A percentile compares a stretch with the other conserved stretches of the same genome.
phyloP scores from a whole-genome alignment of 2,113 vertebrate species.

The Xenopus laevis region DNA sequence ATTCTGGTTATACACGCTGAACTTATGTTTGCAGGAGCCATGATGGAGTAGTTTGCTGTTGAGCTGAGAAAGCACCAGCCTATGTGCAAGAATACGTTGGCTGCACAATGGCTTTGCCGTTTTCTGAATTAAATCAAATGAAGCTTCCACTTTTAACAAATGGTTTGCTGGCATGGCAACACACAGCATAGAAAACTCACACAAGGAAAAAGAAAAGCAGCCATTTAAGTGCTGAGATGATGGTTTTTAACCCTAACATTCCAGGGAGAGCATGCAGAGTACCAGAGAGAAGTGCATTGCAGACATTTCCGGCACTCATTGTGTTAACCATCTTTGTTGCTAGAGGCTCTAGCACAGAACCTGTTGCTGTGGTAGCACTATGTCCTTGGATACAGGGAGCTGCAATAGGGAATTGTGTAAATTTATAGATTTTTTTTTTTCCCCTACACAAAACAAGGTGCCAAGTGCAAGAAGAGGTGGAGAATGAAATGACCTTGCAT shows the following conservation, averaged over 20 bases:
- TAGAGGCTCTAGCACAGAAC: conserved; percentile 45
- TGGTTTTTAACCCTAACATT: conserved; percentile 7
- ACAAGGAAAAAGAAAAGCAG: conserved; percentile 22
- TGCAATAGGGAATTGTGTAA: conserved; percentile 21
- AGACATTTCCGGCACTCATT: background rate
- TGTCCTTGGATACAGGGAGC: conserved; percentile 49
- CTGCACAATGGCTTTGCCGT: conserved; percentile 23
- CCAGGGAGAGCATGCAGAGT: background rate
- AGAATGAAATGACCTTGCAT: conserved; percentile 14
- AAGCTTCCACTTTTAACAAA: conserved; percentile 36
- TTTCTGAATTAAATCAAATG: conserved; percentile 41
- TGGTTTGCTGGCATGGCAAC: conserved; percentile 43
- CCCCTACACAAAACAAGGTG: conserved; percentile 27
- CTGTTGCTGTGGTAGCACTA: conserved; percentile 43
- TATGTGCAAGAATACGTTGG: background rate
- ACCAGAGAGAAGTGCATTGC: background rate
- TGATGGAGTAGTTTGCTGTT: background rate
- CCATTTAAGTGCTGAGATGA: background rate
- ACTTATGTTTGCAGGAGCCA: background rate
- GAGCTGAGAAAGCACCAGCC: background rate
- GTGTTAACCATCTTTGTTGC: conserved; percentile 23
- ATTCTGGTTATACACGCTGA: too few relatives aligned
- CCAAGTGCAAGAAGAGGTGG: conserved; percentile 7
- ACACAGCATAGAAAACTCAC: conserved; percentile 22
- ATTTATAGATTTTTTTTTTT: conserved; percentile 7